These are phyloP conservation scores for Pollenia angustigena DNA, from an alignment of 2,888 invertebrate species.

Conservation along the genomic window DNA sequence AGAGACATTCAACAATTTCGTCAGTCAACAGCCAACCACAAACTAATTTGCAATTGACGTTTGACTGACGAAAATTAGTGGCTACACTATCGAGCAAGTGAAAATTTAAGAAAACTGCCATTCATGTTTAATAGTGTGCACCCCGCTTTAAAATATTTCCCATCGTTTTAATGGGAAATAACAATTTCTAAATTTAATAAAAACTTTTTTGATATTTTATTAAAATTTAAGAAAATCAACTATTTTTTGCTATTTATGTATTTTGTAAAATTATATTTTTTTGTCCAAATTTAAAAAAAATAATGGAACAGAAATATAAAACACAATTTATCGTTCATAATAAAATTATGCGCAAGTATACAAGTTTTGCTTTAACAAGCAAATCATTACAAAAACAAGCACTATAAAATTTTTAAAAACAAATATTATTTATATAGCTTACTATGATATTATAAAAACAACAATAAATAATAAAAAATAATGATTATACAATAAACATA, in stretches of 20 bases:
- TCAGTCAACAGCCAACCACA: too few relatives aligned
- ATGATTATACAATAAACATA: constrained; percentile 57
- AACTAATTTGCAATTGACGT: too few relatives aligned
- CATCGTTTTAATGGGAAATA: too few relatives aligned
- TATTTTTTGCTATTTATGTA: constrained; percentile 67
- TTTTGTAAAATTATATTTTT: constrained; percentile 69
- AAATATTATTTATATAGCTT: constrained; percentile 44
- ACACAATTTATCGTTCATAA: constrained; percentile 55
- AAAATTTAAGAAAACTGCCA: too few relatives aligned
- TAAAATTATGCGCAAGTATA: constrained; percentile 62
- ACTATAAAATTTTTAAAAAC: constrained; percentile 34
- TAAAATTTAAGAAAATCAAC: constrained; percentile 1
- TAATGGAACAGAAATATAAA: constrained; percentile 12
- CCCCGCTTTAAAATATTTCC: too few relatives aligned
- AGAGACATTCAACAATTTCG: too few relatives aligned
- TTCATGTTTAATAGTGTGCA: too few relatives aligned
- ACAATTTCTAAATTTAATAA: too few relatives aligned
- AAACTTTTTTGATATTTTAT: constrained; percentile 52
- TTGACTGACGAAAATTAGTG: too few relatives aligned
- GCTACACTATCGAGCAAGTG: too few relatives aligned
- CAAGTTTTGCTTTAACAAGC: constrained; percentile 48
- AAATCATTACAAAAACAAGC: constrained; percentile 7
- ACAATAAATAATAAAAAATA: constrained; percentile 40
- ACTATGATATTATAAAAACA: constrained; percentile 31
- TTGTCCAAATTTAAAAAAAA: constrained; percentile 39